phyloP scores from a whole-genome alignment of 2,888 invertebrate genomes.

The Leptarthrus brevirostris region DNA sequence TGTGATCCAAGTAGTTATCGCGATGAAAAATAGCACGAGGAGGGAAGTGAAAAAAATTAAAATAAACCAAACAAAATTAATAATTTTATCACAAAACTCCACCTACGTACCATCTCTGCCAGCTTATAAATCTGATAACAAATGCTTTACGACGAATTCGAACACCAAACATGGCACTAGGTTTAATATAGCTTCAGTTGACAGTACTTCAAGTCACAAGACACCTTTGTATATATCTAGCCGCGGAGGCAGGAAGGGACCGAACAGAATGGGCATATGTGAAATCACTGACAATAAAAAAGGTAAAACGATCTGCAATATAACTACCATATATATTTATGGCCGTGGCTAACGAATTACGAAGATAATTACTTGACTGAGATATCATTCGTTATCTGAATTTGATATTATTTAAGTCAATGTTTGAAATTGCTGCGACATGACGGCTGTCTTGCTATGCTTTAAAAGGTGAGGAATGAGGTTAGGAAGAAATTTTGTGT shows the following conservation, averaged over 20 bases:
- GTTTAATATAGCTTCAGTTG: too few species aligned
- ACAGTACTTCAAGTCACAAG: slow-evolving; percentile 19
- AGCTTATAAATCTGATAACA: slow-evolving; percentile 35
- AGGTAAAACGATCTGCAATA: slow-evolving; percentile 30
- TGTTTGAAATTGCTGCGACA: slow-evolving; percentile 38
- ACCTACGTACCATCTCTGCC: slow-evolving; percentile 12
- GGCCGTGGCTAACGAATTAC: slow-evolving; percentile 32
- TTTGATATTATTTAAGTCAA: slow-evolving; percentile 43
- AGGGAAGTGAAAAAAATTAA: background rate
- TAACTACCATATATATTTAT: slow-evolving; percentile 44
- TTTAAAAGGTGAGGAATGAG: background rate
- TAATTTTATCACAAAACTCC: slow-evolving; percentile 33
- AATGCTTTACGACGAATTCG: slow-evolving; percentile 22
- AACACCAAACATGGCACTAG: slow-evolving; percentile 16
- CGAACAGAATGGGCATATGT: background rate
- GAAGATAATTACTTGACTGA: slow-evolving; percentile 16
- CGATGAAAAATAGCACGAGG: background rate
- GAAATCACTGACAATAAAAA: slow-evolving; percentile 31
- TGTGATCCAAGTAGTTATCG: background rate
- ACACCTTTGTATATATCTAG: slow-evolving; percentile 11
- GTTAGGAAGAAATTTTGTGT: slow-evolving; percentile 13
- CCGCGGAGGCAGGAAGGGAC: background rate
- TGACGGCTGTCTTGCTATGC: slow-evolving; percentile 11
- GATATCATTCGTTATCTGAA: slow-evolving; percentile 34
- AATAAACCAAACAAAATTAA: background rate